Conservation (phyloP, 2,888 invertebrate genomes). For the Gymnosoma rotundatum region DNA sequence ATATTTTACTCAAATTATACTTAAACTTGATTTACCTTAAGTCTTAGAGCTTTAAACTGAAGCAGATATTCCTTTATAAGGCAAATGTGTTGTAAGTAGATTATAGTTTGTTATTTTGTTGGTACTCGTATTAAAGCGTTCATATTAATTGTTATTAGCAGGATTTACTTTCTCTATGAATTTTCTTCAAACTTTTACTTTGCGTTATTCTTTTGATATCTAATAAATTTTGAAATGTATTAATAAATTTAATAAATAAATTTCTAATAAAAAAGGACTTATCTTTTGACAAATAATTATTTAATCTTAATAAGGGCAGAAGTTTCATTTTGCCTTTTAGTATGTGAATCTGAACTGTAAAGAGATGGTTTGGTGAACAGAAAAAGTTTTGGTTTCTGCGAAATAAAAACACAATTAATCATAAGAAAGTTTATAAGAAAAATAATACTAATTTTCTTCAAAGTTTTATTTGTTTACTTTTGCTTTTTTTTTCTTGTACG, state of each 20-base stretch:
- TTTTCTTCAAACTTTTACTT: background rate
- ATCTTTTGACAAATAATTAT: background rate
- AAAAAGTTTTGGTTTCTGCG: no score
- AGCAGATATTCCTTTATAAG: background rate
- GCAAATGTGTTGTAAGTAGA: background rate
- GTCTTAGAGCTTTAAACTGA: slow-evolving; percentile 10
- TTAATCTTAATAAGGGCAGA: background rate
- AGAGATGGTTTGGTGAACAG: no score
- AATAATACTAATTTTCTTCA: no score
- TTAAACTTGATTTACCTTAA: slow-evolving; percentile 48
- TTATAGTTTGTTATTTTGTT: background rate
- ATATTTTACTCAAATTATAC: slow-evolving; percentile 44
- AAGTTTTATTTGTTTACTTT: no score
- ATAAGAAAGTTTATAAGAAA: no score
- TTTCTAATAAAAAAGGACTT: background rate
- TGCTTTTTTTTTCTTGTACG: no score
- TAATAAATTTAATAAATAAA: slow-evolving; percentile 52
- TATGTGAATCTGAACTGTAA: no score
- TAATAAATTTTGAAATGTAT: slow-evolving; percentile 31
- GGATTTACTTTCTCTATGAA: slow-evolving; percentile 17
- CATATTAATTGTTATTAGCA: slow-evolving; percentile 36
- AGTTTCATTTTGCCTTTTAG: background rate
- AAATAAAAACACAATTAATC: no score
- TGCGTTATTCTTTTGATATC: slow-evolving; percentile 15
- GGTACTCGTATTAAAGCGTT: slow-evolving; percentile 28